phyloP scores from a whole-genome alignment of 2,888 invertebrate species.

The Agrochola litura region DNA sequence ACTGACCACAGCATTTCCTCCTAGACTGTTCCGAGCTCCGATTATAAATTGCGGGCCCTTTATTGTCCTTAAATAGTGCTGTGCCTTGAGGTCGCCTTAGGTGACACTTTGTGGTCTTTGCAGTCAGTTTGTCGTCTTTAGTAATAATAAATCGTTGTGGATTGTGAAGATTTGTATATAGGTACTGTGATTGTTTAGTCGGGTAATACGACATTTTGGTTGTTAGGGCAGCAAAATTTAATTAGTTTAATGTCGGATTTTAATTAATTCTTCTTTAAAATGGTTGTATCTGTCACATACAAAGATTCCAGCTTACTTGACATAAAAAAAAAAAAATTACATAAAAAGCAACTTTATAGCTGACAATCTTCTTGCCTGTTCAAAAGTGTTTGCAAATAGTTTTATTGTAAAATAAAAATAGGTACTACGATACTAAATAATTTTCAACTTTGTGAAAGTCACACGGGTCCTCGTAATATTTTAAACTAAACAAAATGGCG shows the following conservation, averaged over 20 bases:
- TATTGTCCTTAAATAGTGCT: slow-evolving; percentile 66
- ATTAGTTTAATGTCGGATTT: background rate
- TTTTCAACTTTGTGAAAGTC: background rate
- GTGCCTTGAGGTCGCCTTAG: slow-evolving; percentile 51
- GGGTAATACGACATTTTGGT: background rate
- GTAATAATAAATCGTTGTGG: slow-evolving; percentile 36
- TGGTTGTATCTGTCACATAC: background rate
- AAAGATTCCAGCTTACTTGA: background rate
- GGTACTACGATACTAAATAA: background rate
- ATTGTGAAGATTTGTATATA: slow-evolving; percentile 33
- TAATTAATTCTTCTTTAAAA: background rate
- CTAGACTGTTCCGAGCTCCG: slow-evolving; percentile 58
- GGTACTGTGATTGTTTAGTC: background rate
- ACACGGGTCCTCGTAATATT: background rate
- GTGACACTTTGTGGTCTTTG: slow-evolving; percentile 47
- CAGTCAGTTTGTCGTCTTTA: slow-evolving; percentile 34
- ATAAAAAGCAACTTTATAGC: background rate
- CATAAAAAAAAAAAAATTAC: too few species aligned
- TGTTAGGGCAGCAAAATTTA: too few species aligned
- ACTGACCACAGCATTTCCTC: slow-evolving; percentile 67
- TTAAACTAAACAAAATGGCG: background rate
- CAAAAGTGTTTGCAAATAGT: background rate
- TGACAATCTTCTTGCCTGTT: background rate
- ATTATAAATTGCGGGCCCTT: slow-evolving; percentile 68
- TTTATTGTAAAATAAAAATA: background rate